Percentiles rank a stretch among this genome's conserved stretches.
Conservation (phyloP, 2,888 invertebrate genomes). For the Coelopa pilipes region DNA sequence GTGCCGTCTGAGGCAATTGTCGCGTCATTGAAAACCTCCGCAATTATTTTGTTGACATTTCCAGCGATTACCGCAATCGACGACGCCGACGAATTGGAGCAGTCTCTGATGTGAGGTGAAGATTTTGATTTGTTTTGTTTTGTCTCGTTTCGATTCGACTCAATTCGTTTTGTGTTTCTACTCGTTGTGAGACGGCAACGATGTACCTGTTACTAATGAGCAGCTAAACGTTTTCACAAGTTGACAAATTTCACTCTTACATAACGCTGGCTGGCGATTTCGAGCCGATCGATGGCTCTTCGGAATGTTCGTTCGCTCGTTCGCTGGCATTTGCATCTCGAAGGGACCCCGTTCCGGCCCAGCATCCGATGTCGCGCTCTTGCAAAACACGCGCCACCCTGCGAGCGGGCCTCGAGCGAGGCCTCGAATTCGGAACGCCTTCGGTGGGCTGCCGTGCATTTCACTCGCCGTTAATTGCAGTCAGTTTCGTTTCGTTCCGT, state of each 20-base stretch:
- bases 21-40: slow-evolving; percentile 10
- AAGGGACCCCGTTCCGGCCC: no score
- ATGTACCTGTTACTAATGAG: neutral
- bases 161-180: neutral
- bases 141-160: no score
- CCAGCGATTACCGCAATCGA: neutral
- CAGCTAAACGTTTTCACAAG: neutral
- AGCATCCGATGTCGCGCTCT: no score
- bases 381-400: no score
- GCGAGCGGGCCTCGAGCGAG: no score
- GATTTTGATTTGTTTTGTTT: neutral
- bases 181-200: no score
- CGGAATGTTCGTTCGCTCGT: no score
- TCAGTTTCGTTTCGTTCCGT: neutral
- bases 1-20: neutral
- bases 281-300: no score
- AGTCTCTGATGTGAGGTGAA: slow-evolving; percentile 1
- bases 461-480: no score
- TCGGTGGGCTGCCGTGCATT: no score
- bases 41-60: slow-evolving; percentile 10
- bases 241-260: slow-evolving; percentile 10
- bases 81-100: slow-evolving; percentile 3
- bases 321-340: no score
- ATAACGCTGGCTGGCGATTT: neutral
- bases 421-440: no score